A percentile compares a stretch with the other conserved stretches of the same genome.
Evolutionary conservation across 2,113 vertebrate species (phyloP).

Genomic region (Gasterosteus aculeatus): DNA sequence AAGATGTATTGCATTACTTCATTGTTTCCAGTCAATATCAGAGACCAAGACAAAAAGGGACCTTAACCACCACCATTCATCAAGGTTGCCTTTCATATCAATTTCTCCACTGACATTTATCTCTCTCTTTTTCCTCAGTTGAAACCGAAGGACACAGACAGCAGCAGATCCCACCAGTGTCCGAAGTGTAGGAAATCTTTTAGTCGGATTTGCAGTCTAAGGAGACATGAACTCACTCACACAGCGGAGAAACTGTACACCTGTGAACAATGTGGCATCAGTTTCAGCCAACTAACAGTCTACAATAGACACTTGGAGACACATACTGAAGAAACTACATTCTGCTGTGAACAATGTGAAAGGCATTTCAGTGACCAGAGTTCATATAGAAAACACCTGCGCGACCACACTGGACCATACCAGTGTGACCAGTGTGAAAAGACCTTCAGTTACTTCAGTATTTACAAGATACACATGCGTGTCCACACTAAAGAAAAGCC

Average conservation of each 20-base stretch:
- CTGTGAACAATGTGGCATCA: constrained; percentile 42
- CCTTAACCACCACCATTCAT: neutral
- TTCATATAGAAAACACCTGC: constrained; percentile 37
- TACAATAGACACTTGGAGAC: constrained; percentile 29
- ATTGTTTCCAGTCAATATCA: neutral
- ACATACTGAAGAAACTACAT: constrained; percentile 23
- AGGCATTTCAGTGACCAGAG: constrained; percentile 31
- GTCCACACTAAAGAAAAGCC: constrained; percentile 54
- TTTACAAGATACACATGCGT: constrained; percentile 54
- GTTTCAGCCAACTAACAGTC: constrained; percentile 10
- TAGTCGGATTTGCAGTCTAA: constrained; percentile 39
- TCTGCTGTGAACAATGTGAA: constrained; percentile 36
- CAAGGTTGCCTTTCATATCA: neutral
- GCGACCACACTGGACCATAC: constrained; percentile 30
- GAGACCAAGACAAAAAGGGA: neutral
- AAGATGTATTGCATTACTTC: neutral
- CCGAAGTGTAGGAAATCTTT: constrained; percentile 38
- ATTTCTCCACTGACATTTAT: neutral
- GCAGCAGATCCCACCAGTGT: constrained; percentile 42
- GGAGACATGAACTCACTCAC: constrained; percentile 42
- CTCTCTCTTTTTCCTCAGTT: constrained; percentile 9
- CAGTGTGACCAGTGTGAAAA: constrained; percentile 53
- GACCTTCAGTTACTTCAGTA: constrained; percentile 48
- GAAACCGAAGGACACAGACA: neutral
- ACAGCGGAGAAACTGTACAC: neutral